Conservation (phyloP, 2,888 invertebrate species). For the Diloba caeruleocephala region DNA sequence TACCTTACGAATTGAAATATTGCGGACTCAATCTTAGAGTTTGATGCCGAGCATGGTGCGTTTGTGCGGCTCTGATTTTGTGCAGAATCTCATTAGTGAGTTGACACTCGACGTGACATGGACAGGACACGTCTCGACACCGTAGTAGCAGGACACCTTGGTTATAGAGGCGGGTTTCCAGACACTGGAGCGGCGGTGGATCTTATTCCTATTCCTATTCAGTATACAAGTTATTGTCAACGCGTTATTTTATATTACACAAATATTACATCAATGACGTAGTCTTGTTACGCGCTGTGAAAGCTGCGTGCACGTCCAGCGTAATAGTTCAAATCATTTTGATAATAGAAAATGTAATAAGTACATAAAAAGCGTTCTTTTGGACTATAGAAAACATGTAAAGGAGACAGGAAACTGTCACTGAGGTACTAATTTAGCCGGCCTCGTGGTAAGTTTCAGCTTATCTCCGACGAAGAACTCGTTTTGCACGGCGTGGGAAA, state of each 20-base stretch:
- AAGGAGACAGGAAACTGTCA: slow-evolving; percentile 85
- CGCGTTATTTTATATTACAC: not conserved
- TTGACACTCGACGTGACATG: too few species aligned
- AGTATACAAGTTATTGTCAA: not conserved
- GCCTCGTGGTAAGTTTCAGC: slow-evolving; percentile 82
- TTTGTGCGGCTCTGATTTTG: too few species aligned
- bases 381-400: slow-evolving; percentile 61
- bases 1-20: too few species aligned
- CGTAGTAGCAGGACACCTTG: too few species aligned
- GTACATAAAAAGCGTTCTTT: slow-evolving; percentile 37
- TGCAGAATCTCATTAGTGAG: too few species aligned
- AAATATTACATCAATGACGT: slow-evolving; percentile 1
- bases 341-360: slow-evolving; percentile 32
- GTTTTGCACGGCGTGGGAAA: slow-evolving; percentile 87
- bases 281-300: slow-evolving; percentile 1
- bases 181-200: too few species aligned
- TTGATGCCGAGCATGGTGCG: too few species aligned
- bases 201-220: not conserved
- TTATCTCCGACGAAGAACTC: slow-evolving; percentile 81
- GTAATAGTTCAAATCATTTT: not conserved
- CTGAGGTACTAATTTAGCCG: slow-evolving; percentile 82
- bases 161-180: too few species aligned
- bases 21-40: too few species aligned
- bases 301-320: slow-evolving; percentile 4
- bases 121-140: too few species aligned